Conservation (phyloP, 2,113 vertebrate species). For the Turnix velox region DNA sequence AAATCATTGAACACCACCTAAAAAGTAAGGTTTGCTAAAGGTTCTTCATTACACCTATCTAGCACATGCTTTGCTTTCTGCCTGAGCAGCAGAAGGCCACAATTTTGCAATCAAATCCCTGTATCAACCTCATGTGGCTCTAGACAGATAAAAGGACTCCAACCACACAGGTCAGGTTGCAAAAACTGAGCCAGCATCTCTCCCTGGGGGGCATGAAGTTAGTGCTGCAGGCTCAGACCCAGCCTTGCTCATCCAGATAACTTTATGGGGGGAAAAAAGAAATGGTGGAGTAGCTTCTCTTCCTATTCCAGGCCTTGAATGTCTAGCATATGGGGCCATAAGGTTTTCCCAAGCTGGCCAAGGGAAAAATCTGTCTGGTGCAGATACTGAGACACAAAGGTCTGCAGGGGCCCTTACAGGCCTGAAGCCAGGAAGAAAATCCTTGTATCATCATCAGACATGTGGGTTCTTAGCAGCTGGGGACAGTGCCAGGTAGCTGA, state of each 20-base stretch:
- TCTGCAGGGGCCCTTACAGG: not conserved
- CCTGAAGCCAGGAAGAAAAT: slow-evolving; percentile 16
- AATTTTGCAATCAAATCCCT: not conserved
- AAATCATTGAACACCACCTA: not conserved
- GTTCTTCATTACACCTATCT: not conserved
- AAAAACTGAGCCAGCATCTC: not conserved
- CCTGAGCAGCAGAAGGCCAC: not conserved
- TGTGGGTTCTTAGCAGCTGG: not conserved
- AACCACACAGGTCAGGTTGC: not conserved
- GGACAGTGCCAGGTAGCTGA: not conserved
- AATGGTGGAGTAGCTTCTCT: not conserved
- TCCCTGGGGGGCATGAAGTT: not conserved
- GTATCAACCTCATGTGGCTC: not conserved
- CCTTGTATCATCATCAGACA: not conserved
- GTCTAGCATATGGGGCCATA: slow-evolving; percentile 32
- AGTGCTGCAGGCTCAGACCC: not conserved
- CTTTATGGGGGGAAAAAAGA: not conserved
- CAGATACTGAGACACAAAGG: not conserved
- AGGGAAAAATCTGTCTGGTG: not conserved
- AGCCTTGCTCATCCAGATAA: not conserved
- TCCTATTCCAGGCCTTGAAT: not conserved
- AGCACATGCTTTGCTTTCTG: not conserved
- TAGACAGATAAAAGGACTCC: not conserved
- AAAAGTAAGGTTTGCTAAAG: not conserved
- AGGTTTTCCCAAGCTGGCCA: not conserved